Conservation (phyloP, 2,888 invertebrate species). For the Lasius fuliginosus region DNA sequence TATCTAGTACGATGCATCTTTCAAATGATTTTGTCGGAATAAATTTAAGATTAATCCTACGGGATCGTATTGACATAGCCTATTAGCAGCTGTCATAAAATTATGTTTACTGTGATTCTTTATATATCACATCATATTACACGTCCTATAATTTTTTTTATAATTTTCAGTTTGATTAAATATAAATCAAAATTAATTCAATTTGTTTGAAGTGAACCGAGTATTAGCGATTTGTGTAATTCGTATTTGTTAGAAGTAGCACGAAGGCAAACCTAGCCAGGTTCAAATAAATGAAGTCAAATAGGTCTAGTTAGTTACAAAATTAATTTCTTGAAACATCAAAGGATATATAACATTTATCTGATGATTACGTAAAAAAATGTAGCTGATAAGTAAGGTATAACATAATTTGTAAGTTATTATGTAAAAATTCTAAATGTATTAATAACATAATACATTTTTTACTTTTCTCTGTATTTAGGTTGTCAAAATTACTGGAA, state of each 20-base stretch:
- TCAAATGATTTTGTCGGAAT: slow-evolving; percentile 9
- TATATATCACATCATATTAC: neutral
- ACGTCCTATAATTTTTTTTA: neutral
- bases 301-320: slow-evolving; percentile 3
- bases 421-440: neutral
- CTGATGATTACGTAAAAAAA: slow-evolving; percentile 5
- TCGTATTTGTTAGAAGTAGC: slow-evolving; percentile 5
- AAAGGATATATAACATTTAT: neutral
- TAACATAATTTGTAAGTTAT: neutral
- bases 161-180: neutral
- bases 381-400: neutral
- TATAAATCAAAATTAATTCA: slow-evolving; percentile 10
- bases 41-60: slow-evolving; percentile 20
- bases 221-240: neutral
- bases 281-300: slow-evolving; percentile 9
- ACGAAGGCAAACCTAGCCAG: neutral
- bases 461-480: neutral
- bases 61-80: neutral
- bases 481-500: neutral
- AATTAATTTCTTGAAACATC: slow-evolving; percentile 19
- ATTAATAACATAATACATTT: neutral
- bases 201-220: neutral
- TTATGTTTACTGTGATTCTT: slow-evolving; percentile 14
- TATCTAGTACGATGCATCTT: slow-evolving; percentile 27
- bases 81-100: neutral